Percentiles rank a stretch among this genome's conserved stretches.
phyloP scores from a whole-genome alignment of 53 echinoderm and acorn worm genomes.

The Echinarachnius parma region DNA sequence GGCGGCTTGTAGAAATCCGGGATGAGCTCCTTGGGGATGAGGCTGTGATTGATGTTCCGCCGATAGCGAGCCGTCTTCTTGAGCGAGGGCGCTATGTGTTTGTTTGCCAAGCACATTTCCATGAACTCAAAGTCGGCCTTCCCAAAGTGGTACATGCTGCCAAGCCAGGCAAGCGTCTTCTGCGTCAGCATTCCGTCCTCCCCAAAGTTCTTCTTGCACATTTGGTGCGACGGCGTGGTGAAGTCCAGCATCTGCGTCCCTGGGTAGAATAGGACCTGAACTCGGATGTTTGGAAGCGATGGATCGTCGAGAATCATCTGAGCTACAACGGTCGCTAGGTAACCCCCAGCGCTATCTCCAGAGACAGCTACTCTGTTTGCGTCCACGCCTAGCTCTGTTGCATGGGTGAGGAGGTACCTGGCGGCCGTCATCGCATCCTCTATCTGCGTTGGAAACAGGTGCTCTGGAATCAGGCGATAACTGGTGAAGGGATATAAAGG shows the following conservation, averaged over 20 bases:
- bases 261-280: constrained; percentile 34
- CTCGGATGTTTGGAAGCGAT: constrained; percentile 22
- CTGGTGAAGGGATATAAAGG: neutral
- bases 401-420: constrained; percentile 30
- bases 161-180: constrained; percentile 31
- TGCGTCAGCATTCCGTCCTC: constrained; percentile 30
- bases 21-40: constrained; percentile 29
- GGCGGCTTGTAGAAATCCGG: constrained; percentile 39
- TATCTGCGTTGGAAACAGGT: constrained; percentile 33
- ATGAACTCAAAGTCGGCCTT: constrained; percentile 38
- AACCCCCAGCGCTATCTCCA: constrained; percentile 38
- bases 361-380: constrained; percentile 23
- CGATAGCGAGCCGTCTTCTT: constrained; percentile 17
- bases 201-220: constrained; percentile 23
- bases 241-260: constrained; percentile 41
- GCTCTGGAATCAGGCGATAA: constrained; percentile 28
- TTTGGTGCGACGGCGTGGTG: constrained; percentile 29
- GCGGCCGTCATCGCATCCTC: constrained; percentile 26
- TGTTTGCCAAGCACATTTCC: constrained; percentile 12
- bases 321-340: constrained; percentile 30
- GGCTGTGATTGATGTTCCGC: constrained; percentile 31
- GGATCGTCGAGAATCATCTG: constrained; percentile 26
- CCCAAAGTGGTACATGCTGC: constrained; percentile 47
- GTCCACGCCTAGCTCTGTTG: constrained; percentile 18
- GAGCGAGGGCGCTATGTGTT: constrained; percentile 42